Conservation (phyloP, 2,888 invertebrate species). For the Alsophila aescularia region DNA sequence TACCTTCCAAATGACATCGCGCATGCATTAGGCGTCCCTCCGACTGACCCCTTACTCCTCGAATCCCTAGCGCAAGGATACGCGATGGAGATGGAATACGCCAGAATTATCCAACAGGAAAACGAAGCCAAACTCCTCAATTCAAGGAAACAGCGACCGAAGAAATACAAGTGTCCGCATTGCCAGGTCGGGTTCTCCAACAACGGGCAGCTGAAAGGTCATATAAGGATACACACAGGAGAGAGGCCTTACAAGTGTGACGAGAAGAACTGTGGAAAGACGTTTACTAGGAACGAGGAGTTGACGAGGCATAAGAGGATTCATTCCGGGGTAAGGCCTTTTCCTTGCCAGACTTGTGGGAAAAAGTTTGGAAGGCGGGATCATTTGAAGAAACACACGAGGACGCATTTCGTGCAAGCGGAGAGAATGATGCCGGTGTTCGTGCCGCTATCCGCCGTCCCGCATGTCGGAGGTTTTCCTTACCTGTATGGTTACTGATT, state of each 20-base stretch:
- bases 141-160: slow-evolving; percentile 91
- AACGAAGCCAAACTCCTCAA: slow-evolving; percentile 88
- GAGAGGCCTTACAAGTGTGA: slow-evolving; percentile 96
- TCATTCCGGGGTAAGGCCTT: slow-evolving; percentile 94
- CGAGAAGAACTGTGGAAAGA: slow-evolving; percentile 93
- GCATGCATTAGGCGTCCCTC: slow-evolving; percentile 74
- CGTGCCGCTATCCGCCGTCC: slow-evolving; percentile 83
- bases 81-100: slow-evolving; percentile 88
- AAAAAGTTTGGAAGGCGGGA: slow-evolving; percentile 97
- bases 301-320: slow-evolving; percentile 95
- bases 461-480: slow-evolving; percentile 68
- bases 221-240: slow-evolving; percentile 95
- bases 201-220: slow-evolving; percentile 95
- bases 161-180: slow-evolving; percentile 95
- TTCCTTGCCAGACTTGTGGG: slow-evolving; percentile 93
- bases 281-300: slow-evolving; percentile 96
- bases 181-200: slow-evolving; percentile 97
- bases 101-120: slow-evolving; percentile 88
- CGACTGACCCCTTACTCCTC: slow-evolving; percentile 75
- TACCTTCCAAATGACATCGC: slow-evolving; percentile 75
- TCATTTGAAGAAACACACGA: slow-evolving; percentile 96
- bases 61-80: slow-evolving; percentile 82
- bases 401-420: slow-evolving; percentile 90
- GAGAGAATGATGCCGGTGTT: slow-evolving; percentile 86
- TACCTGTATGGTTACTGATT: slow-evolving; percentile 85